Evolutionary conservation across 2,888 invertebrate species (phyloP).

Genomic region (Acronicta aceris): DNA sequence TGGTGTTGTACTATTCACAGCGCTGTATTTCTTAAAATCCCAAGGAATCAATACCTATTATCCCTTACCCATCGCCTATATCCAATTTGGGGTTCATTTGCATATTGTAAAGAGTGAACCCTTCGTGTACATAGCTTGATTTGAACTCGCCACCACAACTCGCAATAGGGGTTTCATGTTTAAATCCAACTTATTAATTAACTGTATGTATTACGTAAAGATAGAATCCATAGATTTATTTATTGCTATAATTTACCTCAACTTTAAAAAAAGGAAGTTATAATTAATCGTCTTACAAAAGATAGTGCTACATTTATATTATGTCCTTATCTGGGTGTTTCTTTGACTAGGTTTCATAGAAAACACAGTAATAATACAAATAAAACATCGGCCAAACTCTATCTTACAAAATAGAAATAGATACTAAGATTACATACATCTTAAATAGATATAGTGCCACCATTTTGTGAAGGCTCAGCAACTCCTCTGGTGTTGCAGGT

Average conservation of each 20-base stretch:
- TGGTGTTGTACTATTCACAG: too few species aligned
- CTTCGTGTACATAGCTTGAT: not conserved
- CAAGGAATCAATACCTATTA: too few species aligned
- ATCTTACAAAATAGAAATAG: too few species aligned
- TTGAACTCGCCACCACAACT: constrained; percentile 32
- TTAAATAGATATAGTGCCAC: too few species aligned
- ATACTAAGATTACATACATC: not conserved
- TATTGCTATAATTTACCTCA: constrained; percentile 64
- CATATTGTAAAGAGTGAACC: not conserved
- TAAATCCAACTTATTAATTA: constrained; percentile 49
- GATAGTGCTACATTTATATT: constrained; percentile 66
- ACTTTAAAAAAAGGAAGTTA: constrained; percentile 52
- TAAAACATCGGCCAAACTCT: not conserved
- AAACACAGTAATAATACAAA: not conserved
- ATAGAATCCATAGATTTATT: constrained; percentile 55
- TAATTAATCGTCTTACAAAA: constrained; percentile 73
- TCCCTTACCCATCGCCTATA: too few species aligned
- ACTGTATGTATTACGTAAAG: constrained; percentile 51
- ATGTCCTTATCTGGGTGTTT: constrained; percentile 72
- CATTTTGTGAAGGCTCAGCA: too few species aligned
- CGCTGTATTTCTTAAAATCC: too few species aligned
- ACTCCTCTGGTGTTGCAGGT: too few species aligned
- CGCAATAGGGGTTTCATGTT: constrained; percentile 22
- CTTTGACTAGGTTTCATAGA: constrained; percentile 61
- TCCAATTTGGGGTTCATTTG: not conserved